Base-by-base conservation (phyloP, 2,113 vertebrate species). In the Ornithorhynchus anatinus region DNA sequence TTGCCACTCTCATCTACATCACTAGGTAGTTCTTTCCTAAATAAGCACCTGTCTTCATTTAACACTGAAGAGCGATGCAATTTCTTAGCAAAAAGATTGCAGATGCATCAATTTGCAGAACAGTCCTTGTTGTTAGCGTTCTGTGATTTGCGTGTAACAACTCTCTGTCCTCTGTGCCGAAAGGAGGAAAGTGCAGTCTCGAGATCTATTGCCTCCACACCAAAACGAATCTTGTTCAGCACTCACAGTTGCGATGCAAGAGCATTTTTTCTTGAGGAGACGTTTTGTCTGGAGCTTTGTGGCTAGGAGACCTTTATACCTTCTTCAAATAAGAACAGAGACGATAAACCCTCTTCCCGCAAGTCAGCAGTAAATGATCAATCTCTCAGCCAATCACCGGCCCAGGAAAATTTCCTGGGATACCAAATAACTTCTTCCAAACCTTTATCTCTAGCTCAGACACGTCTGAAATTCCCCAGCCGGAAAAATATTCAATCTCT, bases 251-350 rank as follows among this genome's bases (percentile, higher is more conserved):
- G 61, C 35, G 20, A 43, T 56, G 9, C 9, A 69, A 23, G 62
- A 70, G 7, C 8, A 60, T 53, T 59, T 80, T 66, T 70, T 57
- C 51, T 69, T 25, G 42, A 79, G 37, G 27, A 64, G 62, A 56
- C 16, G 56, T 75, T 67, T 67, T 66, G 10, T 2, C 38, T 16
- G 36, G 36, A 72, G 48, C 7, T 64, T 59, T 66, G 44, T 65
- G 59, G 22, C 40, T 50, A n/a, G 45, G 9, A 73, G 66, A 59
- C 16, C n/a, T 62, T 73, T 70, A 77, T 32, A 51, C 31, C 17
- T 17, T 67, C 56, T 59, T 62, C 50, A 69, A 77, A 58, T 59
- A 69, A 58, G 43, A 40, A 43, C 66, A 77, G 54, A 80, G 64
- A 61, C 15, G 45, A 77, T 73, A 73, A 64, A 66, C 36, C 52